Evolutionary conservation across 2,888 invertebrate genomes (phyloP).

Genomic region (Drosophila rubida): DNA sequence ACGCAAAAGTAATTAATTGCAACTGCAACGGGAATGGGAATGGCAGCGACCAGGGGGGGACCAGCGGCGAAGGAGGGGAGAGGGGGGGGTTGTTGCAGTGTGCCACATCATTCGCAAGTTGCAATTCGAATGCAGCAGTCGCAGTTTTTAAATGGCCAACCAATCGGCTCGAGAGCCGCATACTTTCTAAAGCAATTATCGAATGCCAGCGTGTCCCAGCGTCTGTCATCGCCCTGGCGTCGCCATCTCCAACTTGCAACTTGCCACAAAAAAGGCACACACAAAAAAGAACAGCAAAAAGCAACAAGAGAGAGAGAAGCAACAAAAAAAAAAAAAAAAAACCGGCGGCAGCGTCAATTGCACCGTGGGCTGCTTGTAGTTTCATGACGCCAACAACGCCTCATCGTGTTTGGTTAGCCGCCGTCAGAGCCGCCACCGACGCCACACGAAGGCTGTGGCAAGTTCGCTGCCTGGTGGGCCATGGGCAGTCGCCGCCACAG

Average conservation of each 20-base stretch:
- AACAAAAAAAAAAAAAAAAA: background rate
- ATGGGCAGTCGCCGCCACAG: slow-evolving; percentile 5
- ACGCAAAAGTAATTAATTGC: slow-evolving; percentile 73
- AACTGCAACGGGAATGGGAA: slow-evolving; percentile 36
- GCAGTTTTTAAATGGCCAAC: slow-evolving; percentile 63
- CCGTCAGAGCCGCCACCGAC: slow-evolving; percentile 80
- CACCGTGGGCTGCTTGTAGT: slow-evolving; percentile 76
- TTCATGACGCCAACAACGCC: slow-evolving; percentile 83
- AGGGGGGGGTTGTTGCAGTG: no score
- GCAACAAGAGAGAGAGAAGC: background rate
- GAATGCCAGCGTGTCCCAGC: slow-evolving; percentile 72
- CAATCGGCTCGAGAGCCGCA: slow-evolving; percentile 72
- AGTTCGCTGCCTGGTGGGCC: slow-evolving; percentile 22
- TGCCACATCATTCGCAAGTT: slow-evolving; percentile 12
- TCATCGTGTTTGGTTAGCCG: slow-evolving; percentile 83
- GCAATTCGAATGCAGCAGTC: slow-evolving; percentile 36
- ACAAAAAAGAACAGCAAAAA: background rate
- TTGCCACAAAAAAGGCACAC: slow-evolving; percentile 1
- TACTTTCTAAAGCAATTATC: slow-evolving; percentile 81
- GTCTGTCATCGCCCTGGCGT: slow-evolving; percentile 71
- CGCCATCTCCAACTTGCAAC: slow-evolving; percentile 44
- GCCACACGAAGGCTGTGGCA: slow-evolving; percentile 61
- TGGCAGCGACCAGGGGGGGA: no score
- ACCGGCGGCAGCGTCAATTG: slow-evolving; percentile 60
- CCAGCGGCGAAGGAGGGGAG: no score